Percentiles rank a stretch among this genome's conserved stretches.
These are phyloP conservation scores for Formica selysi DNA, from an alignment of 1,140 invertebrate genomes.

Conservation along the genomic window DNA sequence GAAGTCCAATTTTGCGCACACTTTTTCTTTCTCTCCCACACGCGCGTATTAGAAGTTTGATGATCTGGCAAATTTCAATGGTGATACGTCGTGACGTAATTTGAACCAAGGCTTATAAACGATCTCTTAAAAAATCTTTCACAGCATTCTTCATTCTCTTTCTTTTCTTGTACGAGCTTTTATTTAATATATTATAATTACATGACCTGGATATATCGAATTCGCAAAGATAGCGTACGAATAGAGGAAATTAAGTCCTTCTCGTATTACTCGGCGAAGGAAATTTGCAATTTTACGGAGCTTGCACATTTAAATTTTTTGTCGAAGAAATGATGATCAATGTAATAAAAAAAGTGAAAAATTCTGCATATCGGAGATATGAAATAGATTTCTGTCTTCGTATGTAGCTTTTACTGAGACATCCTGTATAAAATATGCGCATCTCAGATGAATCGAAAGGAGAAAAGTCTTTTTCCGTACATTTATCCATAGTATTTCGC, in stretches of 20 bases:
- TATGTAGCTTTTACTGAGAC: background rate
- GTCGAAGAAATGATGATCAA: background rate
- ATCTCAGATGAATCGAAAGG: background rate
- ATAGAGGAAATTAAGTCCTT: background rate
- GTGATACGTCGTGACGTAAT: conserved; percentile 63
- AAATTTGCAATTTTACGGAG: background rate
- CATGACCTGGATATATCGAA: background rate
- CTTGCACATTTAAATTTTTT: background rate
- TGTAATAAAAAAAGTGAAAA: background rate
- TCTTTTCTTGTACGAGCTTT: background rate
- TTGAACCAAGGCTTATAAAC: conserved; percentile 45
- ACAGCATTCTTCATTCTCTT: background rate
- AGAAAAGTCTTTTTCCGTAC: background rate
- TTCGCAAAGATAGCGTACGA: background rate
- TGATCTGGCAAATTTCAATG: conserved; percentile 73
- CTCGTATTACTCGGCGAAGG: background rate
- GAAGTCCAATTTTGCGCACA: conserved; percentile 31
- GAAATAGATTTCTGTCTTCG: background rate
- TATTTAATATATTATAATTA: conserved; percentile 52
- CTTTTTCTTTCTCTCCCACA: background rate
- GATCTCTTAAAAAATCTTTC: conserved; percentile 44
- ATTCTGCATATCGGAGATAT: background rate
- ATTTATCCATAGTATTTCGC: conserved; percentile 9
- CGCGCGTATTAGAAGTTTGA: conserved; percentile 76
- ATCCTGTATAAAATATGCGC: background rate